Evolutionary conservation across 2,797 vertebrate species (phyloP).

Genomic region (Gallirallus australis): DNA sequence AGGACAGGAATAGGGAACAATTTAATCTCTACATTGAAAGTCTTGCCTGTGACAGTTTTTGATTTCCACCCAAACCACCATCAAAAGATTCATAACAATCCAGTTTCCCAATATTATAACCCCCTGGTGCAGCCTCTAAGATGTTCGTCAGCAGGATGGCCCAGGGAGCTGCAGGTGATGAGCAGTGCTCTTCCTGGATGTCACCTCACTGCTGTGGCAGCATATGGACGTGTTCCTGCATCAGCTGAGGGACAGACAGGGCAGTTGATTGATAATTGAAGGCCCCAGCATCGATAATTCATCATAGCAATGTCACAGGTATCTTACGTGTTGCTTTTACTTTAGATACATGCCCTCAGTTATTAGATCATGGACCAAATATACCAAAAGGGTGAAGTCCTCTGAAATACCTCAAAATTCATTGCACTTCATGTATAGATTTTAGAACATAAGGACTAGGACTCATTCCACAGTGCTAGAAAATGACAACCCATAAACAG

Average conservation of each 20-base stretch:
- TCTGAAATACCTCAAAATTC: not conserved
- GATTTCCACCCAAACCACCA: not conserved
- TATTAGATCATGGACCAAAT: not conserved
- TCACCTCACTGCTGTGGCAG: not conserved
- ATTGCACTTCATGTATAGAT: not conserved
- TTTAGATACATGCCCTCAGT: not conserved
- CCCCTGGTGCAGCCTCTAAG: not conserved
- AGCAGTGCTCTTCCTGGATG: not conserved
- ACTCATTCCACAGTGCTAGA: not conserved
- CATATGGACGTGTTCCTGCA: not conserved
- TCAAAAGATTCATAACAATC: not conserved
- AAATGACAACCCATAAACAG: not conserved
- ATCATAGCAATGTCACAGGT: not conserved
- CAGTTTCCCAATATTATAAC: not conserved
- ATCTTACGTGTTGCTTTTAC: not conserved
- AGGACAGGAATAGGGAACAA: not conserved
- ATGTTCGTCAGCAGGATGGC: fast-evolving
- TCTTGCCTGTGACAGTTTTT: not conserved
- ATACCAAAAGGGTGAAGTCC: not conserved
- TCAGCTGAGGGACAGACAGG: not conserved
- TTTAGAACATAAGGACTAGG: not conserved
- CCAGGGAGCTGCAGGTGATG: not conserved
- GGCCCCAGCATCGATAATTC: not conserved
- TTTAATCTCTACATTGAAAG: not conserved
- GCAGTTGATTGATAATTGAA: not conserved